A percentile compares a stretch with the other conserved stretches of the same genome.
phyloP scores from a whole-genome alignment of 2,113 vertebrate genomes.

The Columba janthina region DNA sequence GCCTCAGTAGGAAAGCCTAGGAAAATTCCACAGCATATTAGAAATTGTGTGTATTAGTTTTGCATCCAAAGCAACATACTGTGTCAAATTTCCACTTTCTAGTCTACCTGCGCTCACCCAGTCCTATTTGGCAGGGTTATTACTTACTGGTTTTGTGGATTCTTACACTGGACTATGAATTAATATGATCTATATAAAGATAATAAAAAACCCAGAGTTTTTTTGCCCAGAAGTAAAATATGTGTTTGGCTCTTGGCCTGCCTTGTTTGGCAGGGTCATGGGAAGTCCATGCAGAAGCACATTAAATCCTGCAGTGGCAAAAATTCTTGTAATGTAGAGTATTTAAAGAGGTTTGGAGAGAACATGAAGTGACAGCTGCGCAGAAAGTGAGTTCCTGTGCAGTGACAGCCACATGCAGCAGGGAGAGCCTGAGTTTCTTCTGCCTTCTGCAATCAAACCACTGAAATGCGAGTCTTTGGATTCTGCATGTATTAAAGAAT shows the following conservation, averaged over 20 bases:
- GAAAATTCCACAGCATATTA: constrained; percentile 28
- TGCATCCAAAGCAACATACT: background rate
- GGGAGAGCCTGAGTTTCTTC: background rate
- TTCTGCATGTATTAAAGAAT: background rate
- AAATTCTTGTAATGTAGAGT: background rate
- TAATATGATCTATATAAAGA: background rate
- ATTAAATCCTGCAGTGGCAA: background rate
- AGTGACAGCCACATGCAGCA: constrained; percentile 20
- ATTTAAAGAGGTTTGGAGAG: background rate
- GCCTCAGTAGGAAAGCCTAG: background rate
- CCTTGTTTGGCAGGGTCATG: background rate
- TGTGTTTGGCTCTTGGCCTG: background rate
- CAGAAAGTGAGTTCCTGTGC: background rate
- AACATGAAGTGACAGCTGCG: constrained; percentile 27
- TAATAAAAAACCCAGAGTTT: background rate
- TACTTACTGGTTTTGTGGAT: background rate
- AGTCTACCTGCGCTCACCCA: background rate
- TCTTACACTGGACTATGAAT: background rate
- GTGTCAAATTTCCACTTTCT: background rate
- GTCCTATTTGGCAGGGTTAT: background rate
- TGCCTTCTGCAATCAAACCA: background rate
- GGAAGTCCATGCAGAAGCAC: background rate
- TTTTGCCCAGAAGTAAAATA: background rate
- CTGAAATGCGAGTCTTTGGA: background rate
- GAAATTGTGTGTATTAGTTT: background rate